phyloP scores from a whole-genome alignment of 30 jellyfish, hydroid and myxozoan species.

The Clytia hemisphaerica region DNA sequence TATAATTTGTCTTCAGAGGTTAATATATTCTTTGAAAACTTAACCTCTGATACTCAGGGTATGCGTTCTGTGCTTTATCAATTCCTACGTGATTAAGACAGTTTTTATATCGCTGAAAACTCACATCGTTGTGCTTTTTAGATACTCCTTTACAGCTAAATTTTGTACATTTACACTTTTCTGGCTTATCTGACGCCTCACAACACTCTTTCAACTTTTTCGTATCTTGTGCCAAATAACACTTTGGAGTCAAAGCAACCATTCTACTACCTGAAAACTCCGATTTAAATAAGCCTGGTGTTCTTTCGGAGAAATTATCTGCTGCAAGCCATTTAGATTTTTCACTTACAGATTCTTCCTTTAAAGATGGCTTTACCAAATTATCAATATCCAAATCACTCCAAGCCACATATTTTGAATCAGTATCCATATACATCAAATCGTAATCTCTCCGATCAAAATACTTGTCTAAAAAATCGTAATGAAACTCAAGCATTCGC shows the following conservation, averaged over 20 bases:
- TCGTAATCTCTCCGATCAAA: conserved; percentile 8
- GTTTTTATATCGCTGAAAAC: not conserved
- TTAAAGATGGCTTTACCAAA: not conserved
- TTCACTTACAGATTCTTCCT: not conserved
- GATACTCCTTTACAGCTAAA: not conserved
- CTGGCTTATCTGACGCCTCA: too few relatives aligned
- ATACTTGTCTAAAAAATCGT: conserved; percentile 7
- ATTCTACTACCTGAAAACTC: not conserved
- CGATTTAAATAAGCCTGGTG: not conserved
- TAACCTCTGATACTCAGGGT: too few relatives aligned
- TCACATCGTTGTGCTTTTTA: not conserved
- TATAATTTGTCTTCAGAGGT: too few relatives aligned
- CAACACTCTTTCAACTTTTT: too few relatives aligned
- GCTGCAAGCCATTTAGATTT: not conserved
- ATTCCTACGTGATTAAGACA: too few relatives aligned
- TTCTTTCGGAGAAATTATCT: not conserved
- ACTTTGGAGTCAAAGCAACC: conserved; percentile 1
- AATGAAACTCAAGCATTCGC: conserved; percentile 17
- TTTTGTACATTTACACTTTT: not conserved
- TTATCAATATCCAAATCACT: not conserved
- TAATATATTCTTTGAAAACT: too few relatives aligned
- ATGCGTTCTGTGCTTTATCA: too few relatives aligned
- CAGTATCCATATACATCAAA: conserved; percentile 19
- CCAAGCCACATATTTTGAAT: not conserved
- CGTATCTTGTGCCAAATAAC: not conserved